These are phyloP conservation scores for Pseudochirops corinnae DNA, from an alignment of 2,797 vertebrate species.

Conservation along the genomic window DNA sequence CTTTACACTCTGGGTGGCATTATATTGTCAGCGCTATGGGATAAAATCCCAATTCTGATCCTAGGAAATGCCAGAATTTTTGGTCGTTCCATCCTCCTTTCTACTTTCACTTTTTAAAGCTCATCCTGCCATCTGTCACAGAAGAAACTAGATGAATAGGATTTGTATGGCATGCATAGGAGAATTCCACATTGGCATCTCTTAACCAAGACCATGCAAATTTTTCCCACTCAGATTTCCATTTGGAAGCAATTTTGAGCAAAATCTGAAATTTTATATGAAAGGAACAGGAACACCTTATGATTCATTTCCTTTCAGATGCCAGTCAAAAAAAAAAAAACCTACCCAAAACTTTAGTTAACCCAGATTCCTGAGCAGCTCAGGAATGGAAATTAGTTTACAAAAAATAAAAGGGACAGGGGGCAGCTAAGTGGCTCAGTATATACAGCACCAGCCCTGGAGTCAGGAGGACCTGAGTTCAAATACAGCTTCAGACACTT, in stretches of 20 bases:
- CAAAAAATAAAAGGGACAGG: constrained; percentile 10
- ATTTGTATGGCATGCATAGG: background rate
- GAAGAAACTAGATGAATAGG: background rate
- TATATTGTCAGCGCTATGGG: background rate
- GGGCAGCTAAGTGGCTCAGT: no score
- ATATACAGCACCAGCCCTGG: no score
- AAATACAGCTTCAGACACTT: no score
- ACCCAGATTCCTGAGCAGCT: background rate
- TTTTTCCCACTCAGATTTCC: background rate
- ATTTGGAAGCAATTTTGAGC: constrained; percentile 4
- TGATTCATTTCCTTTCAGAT: background rate
- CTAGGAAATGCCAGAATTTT: background rate
- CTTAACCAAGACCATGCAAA: constrained; percentile 33
- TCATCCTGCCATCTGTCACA: background rate
- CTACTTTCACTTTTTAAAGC: constrained; percentile 30
- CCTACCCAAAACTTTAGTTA: background rate
- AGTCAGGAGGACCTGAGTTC: no score
- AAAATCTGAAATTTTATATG: constrained; percentile 31
- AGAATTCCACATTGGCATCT: background rate
- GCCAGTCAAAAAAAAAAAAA: constrained; percentile 35
- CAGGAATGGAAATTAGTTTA: constrained; percentile 32
- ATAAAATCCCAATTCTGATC: background rate
- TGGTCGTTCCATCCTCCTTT: background rate
- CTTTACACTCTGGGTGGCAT: background rate
- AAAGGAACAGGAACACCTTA: background rate